Evolutionary conservation across 2,888 invertebrate genomes (phyloP).

Genomic region (Lobophora halterata): DNA sequence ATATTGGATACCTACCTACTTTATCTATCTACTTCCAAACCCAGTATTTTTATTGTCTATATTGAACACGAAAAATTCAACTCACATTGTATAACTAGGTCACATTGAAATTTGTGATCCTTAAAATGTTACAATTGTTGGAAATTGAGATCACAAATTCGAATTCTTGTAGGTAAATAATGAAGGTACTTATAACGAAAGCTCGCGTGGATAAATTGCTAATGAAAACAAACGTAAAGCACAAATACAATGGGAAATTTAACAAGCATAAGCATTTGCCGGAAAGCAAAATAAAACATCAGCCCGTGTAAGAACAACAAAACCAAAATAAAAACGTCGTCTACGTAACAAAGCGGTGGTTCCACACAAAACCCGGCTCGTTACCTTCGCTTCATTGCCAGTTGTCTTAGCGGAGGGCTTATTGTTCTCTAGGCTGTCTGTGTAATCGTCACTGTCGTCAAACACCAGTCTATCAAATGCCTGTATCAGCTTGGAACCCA

Average conservation of each 20-base stretch:
- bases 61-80: too few species aligned
- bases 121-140: too few species aligned
- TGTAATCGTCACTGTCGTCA: slow-evolving; percentile 86
- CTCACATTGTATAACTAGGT: too few species aligned
- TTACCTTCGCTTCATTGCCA: slow-evolving; percentile 77
- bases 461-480: slow-evolving; percentile 85
- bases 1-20: too few species aligned
- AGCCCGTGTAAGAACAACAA: slow-evolving; percentile 41
- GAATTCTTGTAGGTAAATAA: too few species aligned
- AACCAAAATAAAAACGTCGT: slow-evolving; percentile 41
- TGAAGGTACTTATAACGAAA: too few species aligned
- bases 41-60: too few species aligned
- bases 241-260: slow-evolving; percentile 32
- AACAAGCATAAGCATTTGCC: slow-evolving; percentile 41
- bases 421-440: slow-evolving; percentile 86
- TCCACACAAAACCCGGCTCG: slow-evolving; percentile 44
- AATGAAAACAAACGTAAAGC: slow-evolving; percentile 34
- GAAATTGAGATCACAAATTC: too few species aligned
- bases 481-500: slow-evolving; percentile 86
- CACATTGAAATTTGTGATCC: too few species aligned
- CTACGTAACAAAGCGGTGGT: slow-evolving; percentile 39
- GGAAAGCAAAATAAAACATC: slow-evolving; percentile 38
- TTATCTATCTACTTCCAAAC: too few species aligned
- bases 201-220: too few species aligned
- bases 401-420: slow-evolving; percentile 70